Percentiles rank a stretch among this genome's conserved stretches.
Evolutionary conservation across 1,140 invertebrate genomes (phyloP).

Genomic region (Batillaria attramentaria): DNA sequence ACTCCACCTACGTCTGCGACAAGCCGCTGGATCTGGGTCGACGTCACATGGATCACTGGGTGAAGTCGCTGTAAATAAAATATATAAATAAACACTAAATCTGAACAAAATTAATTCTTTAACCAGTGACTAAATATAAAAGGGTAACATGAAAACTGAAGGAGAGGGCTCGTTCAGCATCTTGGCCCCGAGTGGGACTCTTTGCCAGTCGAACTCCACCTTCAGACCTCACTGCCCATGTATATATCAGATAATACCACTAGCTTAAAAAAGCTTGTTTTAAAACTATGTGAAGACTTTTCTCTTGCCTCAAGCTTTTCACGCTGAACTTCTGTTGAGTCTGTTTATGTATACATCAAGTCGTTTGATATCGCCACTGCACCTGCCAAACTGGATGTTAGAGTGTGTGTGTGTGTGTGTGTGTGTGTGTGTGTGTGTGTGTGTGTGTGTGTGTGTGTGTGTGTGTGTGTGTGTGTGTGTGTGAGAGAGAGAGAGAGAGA

Average conservation of each 20-base stretch:
- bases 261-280: neutral
- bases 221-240: neutral
- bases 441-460: neutral
- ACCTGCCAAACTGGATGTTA: neutral
- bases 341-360: neutral
- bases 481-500: constrained; percentile 14
- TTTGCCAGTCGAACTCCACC: no score
- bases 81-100: no score
- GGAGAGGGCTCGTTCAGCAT: no score
- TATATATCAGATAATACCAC: neutral
- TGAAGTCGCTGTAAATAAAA: no score
- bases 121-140: no score
- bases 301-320: neutral
- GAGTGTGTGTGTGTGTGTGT: neutral
- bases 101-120: no score
- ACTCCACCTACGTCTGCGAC: no score
- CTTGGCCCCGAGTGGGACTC: no score
- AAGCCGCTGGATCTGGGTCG: no score
- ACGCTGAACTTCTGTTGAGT: neutral
- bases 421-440: neutral
- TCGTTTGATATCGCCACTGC: no score
- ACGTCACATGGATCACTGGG: no score
- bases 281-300: neutral
- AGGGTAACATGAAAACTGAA: no score
- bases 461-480: neutral